Evolutionary conservation across 2,113 vertebrate species (phyloP).

Genomic region (Cyprinodon brontotheroides): DNA sequence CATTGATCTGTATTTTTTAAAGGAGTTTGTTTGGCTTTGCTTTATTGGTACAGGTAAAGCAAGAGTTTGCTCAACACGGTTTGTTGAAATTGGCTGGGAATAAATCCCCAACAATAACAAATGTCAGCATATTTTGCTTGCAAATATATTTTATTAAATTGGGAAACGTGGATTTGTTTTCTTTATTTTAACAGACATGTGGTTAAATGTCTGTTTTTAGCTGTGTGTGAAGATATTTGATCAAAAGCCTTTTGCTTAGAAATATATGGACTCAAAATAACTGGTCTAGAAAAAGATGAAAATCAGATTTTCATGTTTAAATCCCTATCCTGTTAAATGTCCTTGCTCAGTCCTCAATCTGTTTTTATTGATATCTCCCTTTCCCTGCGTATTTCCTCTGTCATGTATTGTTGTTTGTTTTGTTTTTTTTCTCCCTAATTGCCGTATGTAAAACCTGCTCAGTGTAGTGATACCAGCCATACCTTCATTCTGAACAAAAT

Average conservation of each 20-base stretch:
- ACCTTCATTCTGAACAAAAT: not conserved
- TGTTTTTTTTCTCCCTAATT: not conserved
- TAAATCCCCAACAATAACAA: conserved; percentile 15
- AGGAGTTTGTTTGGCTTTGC: conserved; percentile 11
- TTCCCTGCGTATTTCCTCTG: not conserved
- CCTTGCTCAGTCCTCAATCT: too few relatives aligned
- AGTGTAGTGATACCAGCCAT: not conserved
- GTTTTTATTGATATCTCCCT: not conserved
- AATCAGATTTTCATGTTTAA: not conserved
- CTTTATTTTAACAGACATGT: conserved; percentile 1
- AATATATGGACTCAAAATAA: not conserved
- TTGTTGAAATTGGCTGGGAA: conserved; percentile 26
- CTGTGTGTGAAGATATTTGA: not conserved
- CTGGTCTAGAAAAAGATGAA: not conserved
- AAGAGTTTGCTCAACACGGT: conserved; percentile 17
- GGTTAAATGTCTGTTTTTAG: not conserved
- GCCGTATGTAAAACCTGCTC: not conserved
- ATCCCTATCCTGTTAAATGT: not conserved
- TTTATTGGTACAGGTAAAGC: conserved; percentile 11
- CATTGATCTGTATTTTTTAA: conserved; percentile 20
- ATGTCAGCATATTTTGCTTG: conserved; percentile 67
- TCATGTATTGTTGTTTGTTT: not conserved
- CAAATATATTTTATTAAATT: conserved; percentile 75
- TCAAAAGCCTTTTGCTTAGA: not conserved
- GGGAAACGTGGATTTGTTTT: conserved; percentile 34